These are phyloP conservation scores for Pedicia rivosa DNA, from an alignment of 2,888 invertebrate species.

Conservation along the genomic window DNA sequence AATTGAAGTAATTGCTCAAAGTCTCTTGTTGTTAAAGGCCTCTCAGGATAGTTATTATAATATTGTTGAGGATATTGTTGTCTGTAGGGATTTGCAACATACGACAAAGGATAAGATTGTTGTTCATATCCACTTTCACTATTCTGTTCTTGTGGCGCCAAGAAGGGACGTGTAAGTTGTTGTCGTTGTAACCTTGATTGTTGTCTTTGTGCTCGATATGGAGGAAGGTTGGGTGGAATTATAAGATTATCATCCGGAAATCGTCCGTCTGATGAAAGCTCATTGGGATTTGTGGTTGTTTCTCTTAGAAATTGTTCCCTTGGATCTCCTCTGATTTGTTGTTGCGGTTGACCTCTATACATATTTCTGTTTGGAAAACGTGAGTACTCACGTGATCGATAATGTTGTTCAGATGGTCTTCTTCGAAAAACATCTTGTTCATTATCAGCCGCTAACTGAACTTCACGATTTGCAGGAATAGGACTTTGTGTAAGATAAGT, in stretches of 20 bases:
- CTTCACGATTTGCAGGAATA: constrained; percentile 25
- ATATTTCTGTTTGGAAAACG: constrained; percentile 20
- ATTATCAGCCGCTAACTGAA: constrained; percentile 9
- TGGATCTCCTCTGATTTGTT: constrained; percentile 27
- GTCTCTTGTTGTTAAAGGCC: constrained; percentile 55
- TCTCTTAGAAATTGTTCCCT: constrained; percentile 18
- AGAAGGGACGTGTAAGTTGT: constrained; percentile 5
- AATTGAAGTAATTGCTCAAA: constrained; percentile 49
- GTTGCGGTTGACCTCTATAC: constrained; percentile 3
- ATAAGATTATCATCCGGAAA: constrained; percentile 2
- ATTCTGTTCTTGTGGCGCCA: constrained; percentile 17
- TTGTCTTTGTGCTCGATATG: constrained; percentile 9
- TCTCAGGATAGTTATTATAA: constrained; percentile 41
- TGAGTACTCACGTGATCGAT: constrained; percentile 27
- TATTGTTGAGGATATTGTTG: constrained; percentile 34
- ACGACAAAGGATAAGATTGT: constrained; percentile 19
- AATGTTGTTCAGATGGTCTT: constrained; percentile 6
- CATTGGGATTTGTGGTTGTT: constrained; percentile 15
- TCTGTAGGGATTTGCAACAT: constrained; percentile 14
- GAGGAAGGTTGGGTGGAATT: constrained; percentile 4
- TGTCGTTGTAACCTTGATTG: constrained; percentile 6
- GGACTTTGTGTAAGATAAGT: constrained; percentile 36
- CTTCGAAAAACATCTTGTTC: constrained; percentile 10
- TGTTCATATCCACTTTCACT: constrained; percentile 15
- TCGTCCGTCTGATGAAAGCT: not conserved